Percentiles rank a stretch among this genome's conserved stretches.
phyloP scores from a whole-genome alignment of 2,888 invertebrate species.

The Ecliptopera silaceata region DNA sequence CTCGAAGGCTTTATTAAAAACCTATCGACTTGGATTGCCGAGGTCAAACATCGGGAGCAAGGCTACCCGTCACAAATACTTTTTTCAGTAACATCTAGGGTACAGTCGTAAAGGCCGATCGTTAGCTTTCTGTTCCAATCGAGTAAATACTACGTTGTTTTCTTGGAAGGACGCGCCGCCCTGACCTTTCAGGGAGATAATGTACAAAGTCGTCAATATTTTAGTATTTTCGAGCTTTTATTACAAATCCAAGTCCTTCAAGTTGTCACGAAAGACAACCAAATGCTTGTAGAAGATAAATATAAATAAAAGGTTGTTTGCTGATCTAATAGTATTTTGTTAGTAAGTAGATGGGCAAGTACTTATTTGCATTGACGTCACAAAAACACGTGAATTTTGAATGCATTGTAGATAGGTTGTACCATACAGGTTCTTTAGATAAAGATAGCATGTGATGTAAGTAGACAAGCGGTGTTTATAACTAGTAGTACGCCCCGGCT shows the following conservation, averaged over 20 bases:
- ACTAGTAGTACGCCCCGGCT: too few relatives aligned
- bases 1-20: slow-evolving; percentile 37
- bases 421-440: slow-evolving; percentile 20
- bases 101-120: slow-evolving; percentile 22
- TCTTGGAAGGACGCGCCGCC: slow-evolving; percentile 33
- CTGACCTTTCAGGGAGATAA: slow-evolving; percentile 34
- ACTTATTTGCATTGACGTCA: slow-evolving; percentile 32
- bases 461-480: slow-evolving; percentile 16
- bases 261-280: slow-evolving; percentile 9
- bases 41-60: slow-evolving; percentile 51
- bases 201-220: slow-evolving; percentile 23
- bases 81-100: slow-evolving; percentile 21
- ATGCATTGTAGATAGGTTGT: slow-evolving; percentile 9
- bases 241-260: slow-evolving; percentile 6
- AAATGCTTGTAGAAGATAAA: slow-evolving; percentile 14
- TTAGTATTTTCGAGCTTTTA: slow-evolving; percentile 24
- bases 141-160: slow-evolving; percentile 28
- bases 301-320: slow-evolving; percentile 9
- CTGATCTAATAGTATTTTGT: slow-evolving; percentile 15
- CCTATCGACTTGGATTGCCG: slow-evolving; percentile 30
- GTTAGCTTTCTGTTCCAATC: slow-evolving; percentile 32
- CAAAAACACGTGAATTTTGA: slow-evolving; percentile 26
- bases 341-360: slow-evolving; percentile 12
- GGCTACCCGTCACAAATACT: slow-evolving; percentile 41
- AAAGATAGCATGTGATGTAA: slow-evolving; percentile 14